Evolutionary conservation across 2,888 invertebrate genomes (phyloP).

Genomic region (Tiliacea aurago): DNA sequence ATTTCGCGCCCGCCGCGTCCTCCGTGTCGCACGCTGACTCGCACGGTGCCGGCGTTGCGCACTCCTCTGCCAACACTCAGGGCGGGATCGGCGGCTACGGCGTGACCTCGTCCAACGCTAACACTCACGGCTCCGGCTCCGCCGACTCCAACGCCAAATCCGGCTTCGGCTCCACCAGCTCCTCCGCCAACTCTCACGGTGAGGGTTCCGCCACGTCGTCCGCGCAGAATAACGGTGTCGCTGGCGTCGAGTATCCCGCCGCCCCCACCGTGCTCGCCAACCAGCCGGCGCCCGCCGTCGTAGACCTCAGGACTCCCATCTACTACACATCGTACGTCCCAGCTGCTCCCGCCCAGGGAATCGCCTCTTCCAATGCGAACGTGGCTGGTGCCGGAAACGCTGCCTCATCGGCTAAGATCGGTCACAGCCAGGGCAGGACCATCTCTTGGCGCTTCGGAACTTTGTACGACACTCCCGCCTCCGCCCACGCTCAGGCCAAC

Average conservation of each 20-base stretch:
- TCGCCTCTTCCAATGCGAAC: slow-evolving; percentile 79
- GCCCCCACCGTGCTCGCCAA: slow-evolving; percentile 44
- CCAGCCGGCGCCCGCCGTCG: slow-evolving; percentile 65
- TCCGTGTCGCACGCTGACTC: slow-evolving; percentile 75
- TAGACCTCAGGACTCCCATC: slow-evolving; percentile 76
- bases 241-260: slow-evolving; percentile 68
- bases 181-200: slow-evolving; percentile 76
- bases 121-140: slow-evolving; percentile 74
- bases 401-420: slow-evolving; percentile 72
- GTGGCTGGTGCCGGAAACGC: slow-evolving; percentile 74
- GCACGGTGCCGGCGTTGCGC: slow-evolving; percentile 76
- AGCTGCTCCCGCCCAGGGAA: slow-evolving; percentile 53
- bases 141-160: slow-evolving; percentile 81
- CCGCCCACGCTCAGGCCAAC: slow-evolving; percentile 65
- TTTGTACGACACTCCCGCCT: slow-evolving; percentile 76
- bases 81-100: slow-evolving; percentile 73
- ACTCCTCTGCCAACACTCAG: slow-evolving; percentile 78
- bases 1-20: slow-evolving; percentile 71
- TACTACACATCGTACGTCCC: slow-evolving; percentile 72
- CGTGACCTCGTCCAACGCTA: slow-evolving; percentile 78
- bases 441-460: slow-evolving; percentile 85
- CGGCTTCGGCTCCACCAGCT: slow-evolving; percentile 72
- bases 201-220: slow-evolving; percentile 77
- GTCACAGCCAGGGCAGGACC: slow-evolving; percentile 67
- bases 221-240: slow-evolving; percentile 71